Percentiles rank a stretch among this genome's conserved stretches.
Conservation (phyloP, 2,888 invertebrate species). For the Gymnoscelis rufifasciata region DNA sequence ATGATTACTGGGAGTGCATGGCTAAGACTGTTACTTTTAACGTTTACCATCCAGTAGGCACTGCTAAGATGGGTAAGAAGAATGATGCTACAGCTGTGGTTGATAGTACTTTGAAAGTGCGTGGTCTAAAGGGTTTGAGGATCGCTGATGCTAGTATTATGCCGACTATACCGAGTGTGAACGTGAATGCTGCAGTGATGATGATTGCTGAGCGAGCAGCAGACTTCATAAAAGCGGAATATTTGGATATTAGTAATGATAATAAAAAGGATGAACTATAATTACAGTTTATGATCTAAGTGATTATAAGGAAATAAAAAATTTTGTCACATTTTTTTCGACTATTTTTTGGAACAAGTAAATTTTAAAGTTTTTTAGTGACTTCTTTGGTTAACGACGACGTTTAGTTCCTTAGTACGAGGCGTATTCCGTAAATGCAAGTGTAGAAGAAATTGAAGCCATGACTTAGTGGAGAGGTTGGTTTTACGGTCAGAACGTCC, state of each 20-base stretch:
- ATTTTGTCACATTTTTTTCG: no score
- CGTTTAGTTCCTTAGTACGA: no score
- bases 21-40: constrained; percentile 61
- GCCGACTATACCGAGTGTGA: constrained; percentile 67
- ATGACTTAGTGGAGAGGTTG: no score
- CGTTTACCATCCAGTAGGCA: constrained; percentile 69
- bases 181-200: constrained; percentile 65
- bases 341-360: no score
- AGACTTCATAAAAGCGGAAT: constrained; percentile 61
- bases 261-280: constrained; percentile 50
- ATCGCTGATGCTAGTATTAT: constrained; percentile 68
- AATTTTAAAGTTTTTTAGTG: no score
- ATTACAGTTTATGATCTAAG: constrained; percentile 6
- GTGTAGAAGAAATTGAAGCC: no score
- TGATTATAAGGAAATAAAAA: no score
- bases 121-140: constrained; percentile 50
- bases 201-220: constrained; percentile 70
- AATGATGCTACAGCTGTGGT: constrained; percentile 54
- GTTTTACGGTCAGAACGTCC: no score
- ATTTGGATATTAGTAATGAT: constrained; percentile 22
- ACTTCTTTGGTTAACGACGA: no score
- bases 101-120: constrained; percentile 49
- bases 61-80: constrained; percentile 61
- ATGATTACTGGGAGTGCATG: constrained; percentile 69
- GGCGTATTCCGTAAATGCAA: no score